Conservation (phyloP, 1,140 invertebrate species). For the Bombus cullumanus region DNA sequence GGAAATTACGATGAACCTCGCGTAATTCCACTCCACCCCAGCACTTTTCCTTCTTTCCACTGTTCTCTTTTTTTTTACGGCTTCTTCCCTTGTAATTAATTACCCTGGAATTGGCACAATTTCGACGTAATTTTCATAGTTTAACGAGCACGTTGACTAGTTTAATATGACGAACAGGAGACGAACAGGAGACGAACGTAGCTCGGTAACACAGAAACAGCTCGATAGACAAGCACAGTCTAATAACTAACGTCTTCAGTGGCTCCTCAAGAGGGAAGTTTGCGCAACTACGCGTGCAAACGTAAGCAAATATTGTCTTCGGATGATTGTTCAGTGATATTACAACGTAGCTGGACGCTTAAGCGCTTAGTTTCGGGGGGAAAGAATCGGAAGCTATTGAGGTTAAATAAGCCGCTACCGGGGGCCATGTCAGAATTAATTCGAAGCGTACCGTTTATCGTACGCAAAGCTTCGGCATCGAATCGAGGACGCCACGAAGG, state of each 20-base stretch:
- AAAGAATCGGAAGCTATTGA: slow-evolving; percentile 11
- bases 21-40: too few relatives aligned
- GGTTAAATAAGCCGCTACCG: slow-evolving; percentile 23
- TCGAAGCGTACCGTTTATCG: slow-evolving; percentile 45
- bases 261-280: background rate
- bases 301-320: slow-evolving; percentile 27
- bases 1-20: background rate
- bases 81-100: slow-evolving; percentile 20
- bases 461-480: slow-evolving; percentile 52
- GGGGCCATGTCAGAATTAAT: slow-evolving; percentile 51
- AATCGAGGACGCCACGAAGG: slow-evolving; percentile 46
- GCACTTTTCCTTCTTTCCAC: background rate
- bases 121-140: slow-evolving; percentile 22
- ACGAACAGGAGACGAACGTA: background rate
- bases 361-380: background rate
- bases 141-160: slow-evolving; percentile 15
- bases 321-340: slow-evolving; percentile 39
- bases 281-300: background rate
- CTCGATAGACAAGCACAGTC: slow-evolving; percentile 26
- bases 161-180: background rate
- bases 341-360: background rate
- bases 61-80: background rate
- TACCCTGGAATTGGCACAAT: background rate
- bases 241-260: slow-evolving; percentile 26
- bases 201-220: background rate